Evolutionary conservation across 2,888 invertebrate genomes (phyloP), one percentile per base, ranked within the genome.

Genomic region (Drosophila limbata): DNA sequence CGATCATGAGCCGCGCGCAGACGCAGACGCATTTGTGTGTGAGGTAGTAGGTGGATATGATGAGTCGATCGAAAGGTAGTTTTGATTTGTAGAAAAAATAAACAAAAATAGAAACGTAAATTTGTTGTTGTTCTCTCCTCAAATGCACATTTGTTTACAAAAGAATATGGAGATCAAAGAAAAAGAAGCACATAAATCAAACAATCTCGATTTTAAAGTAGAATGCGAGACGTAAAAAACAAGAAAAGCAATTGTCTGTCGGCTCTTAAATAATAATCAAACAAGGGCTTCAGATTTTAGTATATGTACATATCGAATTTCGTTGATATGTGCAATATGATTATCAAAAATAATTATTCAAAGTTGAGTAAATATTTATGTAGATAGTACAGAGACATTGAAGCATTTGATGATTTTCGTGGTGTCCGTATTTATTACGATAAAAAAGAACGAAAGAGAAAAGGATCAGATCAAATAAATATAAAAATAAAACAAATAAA

Each of bases 331-430:
- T 44, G 42, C 53, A 19, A 31, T 35, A 21, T 55, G 13, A 42
- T 48, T 42, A 45, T 37, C 9, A n/a, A 25, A 25, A 35, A 47
- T n/a, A n/a, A 44, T 17, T 3, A 48, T 50, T 59, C 13, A 57
- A 39, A 40, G 40, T 71, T 52, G 13, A 45, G 73, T 72, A 56
- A 53, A 53, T 57, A 56, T 62, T 62, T 61, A 55, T 56, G 37
- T 71, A 13, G 15, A 62, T 55, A 60, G 47, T 35, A 51, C 39
- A 47, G 52, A 64, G 59, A 55, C 52, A 63, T 73, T 71, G 63
- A 79, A 88, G 84, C 80, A 77, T 88, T 92, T 91, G 92, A 92
- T 92, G 92, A 92, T 92, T 92, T 92, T 92, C 91, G 90, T 91
- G 91, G 90, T 86, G 82, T 77, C 50, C 55, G 47, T 37, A 66